Percentiles rank a stretch among this genome's conserved stretches.
phyloP scores from a whole-genome alignment of 1,140 invertebrate genomes.

The Trichonephila inaurata region DNA sequence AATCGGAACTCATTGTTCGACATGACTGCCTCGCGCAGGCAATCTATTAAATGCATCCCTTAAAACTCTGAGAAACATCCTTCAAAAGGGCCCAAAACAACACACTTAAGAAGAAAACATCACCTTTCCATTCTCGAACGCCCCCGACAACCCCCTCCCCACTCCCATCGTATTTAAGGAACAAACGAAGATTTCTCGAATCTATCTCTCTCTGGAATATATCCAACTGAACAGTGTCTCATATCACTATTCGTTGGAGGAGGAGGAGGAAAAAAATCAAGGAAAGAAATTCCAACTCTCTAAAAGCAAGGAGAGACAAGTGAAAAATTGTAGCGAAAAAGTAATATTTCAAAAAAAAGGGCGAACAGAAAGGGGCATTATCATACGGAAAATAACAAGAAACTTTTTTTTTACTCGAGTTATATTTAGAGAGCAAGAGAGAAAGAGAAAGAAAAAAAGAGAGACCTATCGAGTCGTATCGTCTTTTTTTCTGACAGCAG shows the following conservation, averaged over 20 bases:
- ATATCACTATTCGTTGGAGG: neutral
- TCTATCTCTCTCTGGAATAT: conserved; percentile 18
- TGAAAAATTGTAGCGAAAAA: conserved; percentile 27
- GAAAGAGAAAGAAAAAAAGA: neutral
- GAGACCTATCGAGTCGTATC: neutral
- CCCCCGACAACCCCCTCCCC: neutral
- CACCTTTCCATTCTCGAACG: neutral
- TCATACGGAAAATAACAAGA: conserved; percentile 65
- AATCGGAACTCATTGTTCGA: neutral
- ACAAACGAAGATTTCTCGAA: conserved; percentile 49
- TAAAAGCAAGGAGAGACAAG: neutral
- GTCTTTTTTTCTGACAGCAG: conserved; percentile 18
- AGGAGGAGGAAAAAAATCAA: neutral
- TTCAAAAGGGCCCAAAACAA: neutral
- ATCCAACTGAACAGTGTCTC: conserved; percentile 21
- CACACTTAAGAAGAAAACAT: neutral
- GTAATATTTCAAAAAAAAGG: conserved; percentile 28
- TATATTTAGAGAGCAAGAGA: conserved; percentile 54
- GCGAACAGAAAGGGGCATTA: conserved; percentile 20
- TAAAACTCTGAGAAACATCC: neutral
- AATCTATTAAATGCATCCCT: neutral
- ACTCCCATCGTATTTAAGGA: conserved; percentile 23
- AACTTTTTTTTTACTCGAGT: conserved; percentile 33
- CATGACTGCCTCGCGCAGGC: neutral
- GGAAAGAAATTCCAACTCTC: conserved; percentile 31